A percentile compares a stretch with the other conserved stretches of the same genome.
Evolutionary conservation across 2,888 invertebrate species (phyloP).

Genomic region (Tenthredo livida): DNA sequence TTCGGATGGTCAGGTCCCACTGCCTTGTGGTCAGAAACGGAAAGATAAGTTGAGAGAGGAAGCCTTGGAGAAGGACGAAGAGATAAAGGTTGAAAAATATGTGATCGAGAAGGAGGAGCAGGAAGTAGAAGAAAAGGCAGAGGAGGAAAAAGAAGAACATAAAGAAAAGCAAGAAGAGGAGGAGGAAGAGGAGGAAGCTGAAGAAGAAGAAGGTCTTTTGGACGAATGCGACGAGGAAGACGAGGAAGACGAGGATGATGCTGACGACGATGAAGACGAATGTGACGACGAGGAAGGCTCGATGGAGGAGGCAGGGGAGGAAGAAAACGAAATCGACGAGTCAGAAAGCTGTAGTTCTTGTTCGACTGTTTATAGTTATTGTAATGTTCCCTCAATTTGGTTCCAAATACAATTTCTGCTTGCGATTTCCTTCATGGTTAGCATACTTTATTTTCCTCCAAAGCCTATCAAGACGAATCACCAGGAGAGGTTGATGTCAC

Average conservation of each 20-base stretch:
- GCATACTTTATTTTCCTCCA: not conserved
- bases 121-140: not conserved
- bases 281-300: constrained; percentile 35
- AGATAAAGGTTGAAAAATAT: constrained; percentile 48
- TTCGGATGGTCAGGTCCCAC: constrained; percentile 67
- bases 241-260: constrained; percentile 25
- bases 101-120: constrained; percentile 38
- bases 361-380: constrained; percentile 67
- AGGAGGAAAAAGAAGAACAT: constrained; percentile 33
- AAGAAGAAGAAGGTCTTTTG: constrained; percentile 49
- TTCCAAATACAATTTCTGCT: not conserved
- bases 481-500: constrained; percentile 58
- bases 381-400: constrained; percentile 56
- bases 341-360: constrained; percentile 53
- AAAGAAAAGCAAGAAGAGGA: constrained; percentile 48
- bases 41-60: constrained; percentile 15
- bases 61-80: not conserved
- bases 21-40: constrained; percentile 33
- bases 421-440: not conserved
- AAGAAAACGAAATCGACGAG: constrained; percentile 55
- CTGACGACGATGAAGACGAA: not conserved
- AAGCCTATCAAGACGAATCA: constrained; percentile 72
- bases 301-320: constrained; percentile 45
- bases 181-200: constrained; percentile 50
- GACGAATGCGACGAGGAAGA: constrained; percentile 36